These are phyloP conservation scores for Epizoanthus scotinus DNA, from an alignment of 92 coral and sea anemone species.

Conservation along the genomic window DNA sequence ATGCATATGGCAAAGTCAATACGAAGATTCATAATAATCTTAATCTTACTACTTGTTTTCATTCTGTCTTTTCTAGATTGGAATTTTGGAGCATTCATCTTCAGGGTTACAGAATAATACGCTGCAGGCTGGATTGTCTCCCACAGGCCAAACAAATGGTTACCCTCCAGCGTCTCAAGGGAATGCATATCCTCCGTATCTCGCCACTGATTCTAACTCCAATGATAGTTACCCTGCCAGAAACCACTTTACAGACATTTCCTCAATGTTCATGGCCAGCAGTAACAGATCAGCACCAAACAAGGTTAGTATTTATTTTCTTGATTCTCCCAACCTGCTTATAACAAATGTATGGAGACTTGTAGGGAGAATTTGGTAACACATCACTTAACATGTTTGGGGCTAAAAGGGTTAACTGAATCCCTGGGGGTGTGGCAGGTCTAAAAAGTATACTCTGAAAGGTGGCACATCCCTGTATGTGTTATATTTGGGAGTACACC, in stretches of 20 bases:
- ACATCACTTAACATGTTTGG: too few species aligned
- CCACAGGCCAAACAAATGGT: conserved; percentile 21
- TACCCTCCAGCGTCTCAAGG: conserved; percentile 50
- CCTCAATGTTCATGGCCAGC: conserved; percentile 79
- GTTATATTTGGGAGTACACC: too few species aligned
- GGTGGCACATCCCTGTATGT: too few species aligned
- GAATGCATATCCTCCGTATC: conserved; percentile 28
- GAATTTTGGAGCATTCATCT: conserved; percentile 56
- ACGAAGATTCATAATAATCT: neutral
- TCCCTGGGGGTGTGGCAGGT: too few species aligned
- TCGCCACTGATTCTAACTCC: conserved; percentile 43
- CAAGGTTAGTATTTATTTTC: conserved; percentile 34
- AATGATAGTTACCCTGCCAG: conserved; percentile 37
- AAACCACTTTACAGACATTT: conserved; percentile 71
- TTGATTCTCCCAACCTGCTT: too few species aligned
- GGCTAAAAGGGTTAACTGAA: too few species aligned
- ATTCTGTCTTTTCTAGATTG: conserved; percentile 67
- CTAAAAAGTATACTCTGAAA: too few species aligned
- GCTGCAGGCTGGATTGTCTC: conserved; percentile 20
- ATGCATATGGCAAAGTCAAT: neutral
- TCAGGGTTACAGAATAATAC: neutral
- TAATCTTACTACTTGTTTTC: neutral
- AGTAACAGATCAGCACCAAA: conserved; percentile 19
- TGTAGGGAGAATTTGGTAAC: too few species aligned
- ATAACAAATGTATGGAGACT: too few species aligned